Evolutionary conservation across 2,113 vertebrate species (phyloP), one percentile per base, ranked within the genome.

Genomic region (Cephalopterus ornatus): DNA sequence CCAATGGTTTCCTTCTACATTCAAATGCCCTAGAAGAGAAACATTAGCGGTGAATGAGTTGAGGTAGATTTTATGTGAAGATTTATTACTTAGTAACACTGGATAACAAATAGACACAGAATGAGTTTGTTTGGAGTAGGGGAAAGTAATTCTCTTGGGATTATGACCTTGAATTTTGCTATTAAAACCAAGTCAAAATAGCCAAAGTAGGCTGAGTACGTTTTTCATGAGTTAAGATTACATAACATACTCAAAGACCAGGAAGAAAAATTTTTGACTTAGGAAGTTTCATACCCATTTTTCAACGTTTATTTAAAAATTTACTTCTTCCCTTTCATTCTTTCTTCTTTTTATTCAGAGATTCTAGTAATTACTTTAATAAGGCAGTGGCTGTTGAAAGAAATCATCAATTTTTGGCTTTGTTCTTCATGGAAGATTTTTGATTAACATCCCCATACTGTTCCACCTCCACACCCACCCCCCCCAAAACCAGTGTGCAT

Each of bases 391-490:
- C 13, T 66, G 10, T 61, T 88, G 63, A 91, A 65, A 86, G n/a
- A 92, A 84, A 65, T 33, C 2, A 65, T 73, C 5, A 42, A 2
- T 20, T 71, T 79, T 65, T 70, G 7, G 5, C 39, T 66, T 86
- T 66, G 14, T 17, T 39, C 37, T 56, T 90, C 33, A 7, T 30
- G 19, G 55, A 67, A 85, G 46, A 58, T n/a, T 85, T 94, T 65
- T 61, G 2, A 67, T 61, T 67, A 67, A 52, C 19, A 12, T 52
- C 12, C 44, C 23, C 23, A 70, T 20, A 53, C 28, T 39, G 59
- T 62, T 39, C 26, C 35, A 27, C 10, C 10, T 10, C 7, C 19
- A 30, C 4, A 10, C 10, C 68, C 1, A 0, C 11, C 4, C 11
- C 10, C 10, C 7, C 30, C 71, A 49, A 41, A 12, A 47, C 50